These are phyloP conservation scores for Sturnus vulgaris DNA, from an alignment of 2,113 vertebrate genomes.

Conservation along the genomic window DNA sequence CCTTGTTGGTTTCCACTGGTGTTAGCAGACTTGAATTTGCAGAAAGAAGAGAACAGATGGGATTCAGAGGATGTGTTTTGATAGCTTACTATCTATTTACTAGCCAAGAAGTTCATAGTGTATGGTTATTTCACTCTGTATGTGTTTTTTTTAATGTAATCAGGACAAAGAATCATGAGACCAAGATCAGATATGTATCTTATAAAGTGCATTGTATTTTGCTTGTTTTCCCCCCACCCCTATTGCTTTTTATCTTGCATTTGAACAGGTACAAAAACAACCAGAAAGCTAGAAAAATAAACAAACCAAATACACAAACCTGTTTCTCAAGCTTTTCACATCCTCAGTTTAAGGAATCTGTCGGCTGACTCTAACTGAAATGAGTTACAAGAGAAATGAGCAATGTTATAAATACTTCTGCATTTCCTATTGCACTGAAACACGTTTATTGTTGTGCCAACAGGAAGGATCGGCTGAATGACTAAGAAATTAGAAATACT, in stretches of 20 bases:
- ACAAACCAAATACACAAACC: neutral
- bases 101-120: neutral
- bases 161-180: neutral
- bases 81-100: neutral
- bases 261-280: slow-evolving; percentile 21
- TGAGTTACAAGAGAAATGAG: slow-evolving; percentile 1
- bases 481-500: slow-evolving; percentile 27
- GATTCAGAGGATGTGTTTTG: neutral
- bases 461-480: slow-evolving; percentile 22
- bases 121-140: neutral
- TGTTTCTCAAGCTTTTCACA: slow-evolving; percentile 39
- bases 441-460: neutral
- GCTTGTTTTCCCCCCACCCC: neutral
- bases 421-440: slow-evolving; percentile 14
- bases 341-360: slow-evolving; percentile 4
- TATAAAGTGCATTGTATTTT: slow-evolving; percentile 21
- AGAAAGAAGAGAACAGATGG: neutral
- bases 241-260: neutral
- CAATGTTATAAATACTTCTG: slow-evolving; percentile 10
- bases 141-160: neutral
- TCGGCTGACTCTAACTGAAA: neutral
- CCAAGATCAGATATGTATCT: neutral
- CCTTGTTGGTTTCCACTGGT: neutral
- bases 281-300: slow-evolving; percentile 22
- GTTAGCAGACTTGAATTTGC: neutral